Conservation (phyloP, 2,888 invertebrate species). For the Eulithis testata region DNA sequence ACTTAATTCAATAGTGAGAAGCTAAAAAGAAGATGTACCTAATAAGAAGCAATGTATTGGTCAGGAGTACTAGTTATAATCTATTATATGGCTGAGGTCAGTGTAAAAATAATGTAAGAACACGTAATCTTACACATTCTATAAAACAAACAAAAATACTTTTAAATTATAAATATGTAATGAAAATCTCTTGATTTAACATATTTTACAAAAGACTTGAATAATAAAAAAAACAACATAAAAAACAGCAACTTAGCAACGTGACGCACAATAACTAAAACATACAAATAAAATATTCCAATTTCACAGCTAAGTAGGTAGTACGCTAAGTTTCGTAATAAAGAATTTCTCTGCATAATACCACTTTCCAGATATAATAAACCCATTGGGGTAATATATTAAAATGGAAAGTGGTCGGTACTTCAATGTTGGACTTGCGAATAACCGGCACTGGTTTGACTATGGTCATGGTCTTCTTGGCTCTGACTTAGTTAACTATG, state of each 20-base stretch:
- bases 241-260: neutral
- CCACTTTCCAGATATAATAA: constrained; percentile 35
- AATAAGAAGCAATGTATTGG: no score
- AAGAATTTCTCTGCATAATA: constrained; percentile 25
- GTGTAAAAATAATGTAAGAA: no score
- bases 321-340: constrained; percentile 15
- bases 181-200: no score
- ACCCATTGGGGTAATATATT: constrained; percentile 28
- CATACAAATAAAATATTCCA: constrained; percentile 11
- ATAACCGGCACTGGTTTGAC: constrained; percentile 23
- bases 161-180: no score
- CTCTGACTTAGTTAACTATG: neutral
- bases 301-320: constrained; percentile 7
- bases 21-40: no score
- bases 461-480: constrained; percentile 23
- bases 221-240: no score
- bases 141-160: no score
- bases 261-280: neutral
- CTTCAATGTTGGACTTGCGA: neutral
- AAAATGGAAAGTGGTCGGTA: constrained; percentile 39
- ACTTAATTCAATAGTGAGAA: no score
- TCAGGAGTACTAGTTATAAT: no score
- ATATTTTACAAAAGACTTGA: no score
- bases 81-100: no score
- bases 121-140: no score